Base-by-base conservation (phyloP, 2,113 vertebrate genomes). In the Mormyrus iriodes region DNA sequence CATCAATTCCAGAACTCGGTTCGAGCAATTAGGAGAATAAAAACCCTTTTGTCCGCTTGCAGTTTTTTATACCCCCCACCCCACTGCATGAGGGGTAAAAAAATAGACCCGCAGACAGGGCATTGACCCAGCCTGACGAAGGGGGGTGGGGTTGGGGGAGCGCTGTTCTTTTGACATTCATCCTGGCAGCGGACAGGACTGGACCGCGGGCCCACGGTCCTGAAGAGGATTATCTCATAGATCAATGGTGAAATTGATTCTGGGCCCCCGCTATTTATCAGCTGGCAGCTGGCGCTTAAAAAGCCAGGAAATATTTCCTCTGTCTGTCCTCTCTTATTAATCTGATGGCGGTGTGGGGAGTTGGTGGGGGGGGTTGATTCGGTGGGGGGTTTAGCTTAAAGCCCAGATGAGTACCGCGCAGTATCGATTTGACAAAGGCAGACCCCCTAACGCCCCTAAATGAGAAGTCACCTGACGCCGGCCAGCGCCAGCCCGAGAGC, bases 191-290 rank as follows among this genome's bases (percentile, higher is more conserved):
- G 93, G 93, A 95, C 92, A 94, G 91, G 92, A 95, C 93, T 96
- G 95, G 94, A 92, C 94, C 89, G 91, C 90, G 92, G 93, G 95
- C 85, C 88, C 94, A 94, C 92, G 89, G 94, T 95, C 95, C 92
- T 92, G 92, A 94, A 95, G 94, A 95, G 95, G 95, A 96, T 96
- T 96, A 96, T 96, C 95, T 95, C 94, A 94, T 93, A 95, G 95
- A 96, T 96, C 96, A 94, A 96, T 96, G 93, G 87, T 90, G 92
- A 95, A 95, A 97, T 94, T 94, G 96, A 97, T 96, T 95, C 91
- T 90, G 92, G 94, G 93, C 93, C 93, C 73, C 93, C 53, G 83
- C 93, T 91, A 93, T 96, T 96, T 94, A 95, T 96, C 95, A 96
- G 95, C 95, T 94, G 91, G 89, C 85, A 94, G 94, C 94, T 91